Evolutionary conservation across 35 echinoderm and acorn worm genomes (phyloP).

Genomic region (Eucidaris tribuloides): DNA sequence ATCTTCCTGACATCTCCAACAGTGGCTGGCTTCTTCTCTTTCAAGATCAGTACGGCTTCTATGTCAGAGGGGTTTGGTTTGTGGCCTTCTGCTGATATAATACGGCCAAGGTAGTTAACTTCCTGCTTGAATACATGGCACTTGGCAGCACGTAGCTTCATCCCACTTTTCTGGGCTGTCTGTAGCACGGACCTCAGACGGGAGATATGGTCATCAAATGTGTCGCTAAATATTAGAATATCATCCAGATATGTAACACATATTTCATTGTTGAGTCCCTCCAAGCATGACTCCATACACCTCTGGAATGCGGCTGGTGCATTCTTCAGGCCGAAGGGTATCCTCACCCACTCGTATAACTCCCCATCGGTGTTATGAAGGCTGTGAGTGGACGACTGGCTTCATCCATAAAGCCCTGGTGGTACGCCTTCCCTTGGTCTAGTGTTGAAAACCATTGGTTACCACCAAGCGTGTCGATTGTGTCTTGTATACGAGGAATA

Average conservation of each 20-base stretch:
- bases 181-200: slow-evolving; percentile 19
- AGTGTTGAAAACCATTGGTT: slow-evolving; percentile 50
- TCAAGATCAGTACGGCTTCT: not conserved
- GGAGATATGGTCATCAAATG: slow-evolving; percentile 31
- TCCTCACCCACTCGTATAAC: slow-evolving; percentile 57
- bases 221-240: slow-evolving; percentile 47
- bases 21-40: slow-evolving; percentile 8
- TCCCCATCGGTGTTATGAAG: slow-evolving; percentile 62
- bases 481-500: slow-evolving; percentile 51
- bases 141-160: slow-evolving; percentile 41
- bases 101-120: slow-evolving; percentile 35
- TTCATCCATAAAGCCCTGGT: slow-evolving; percentile 62
- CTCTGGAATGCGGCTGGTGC: slow-evolving; percentile 64
- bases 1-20: slow-evolving; percentile 22
- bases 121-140: slow-evolving; percentile 43
- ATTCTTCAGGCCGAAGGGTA: slow-evolving; percentile 72
- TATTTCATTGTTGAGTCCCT: slow-evolving; percentile 40
- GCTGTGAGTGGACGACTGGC: slow-evolving; percentile 39
- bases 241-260: slow-evolving; percentile 66
- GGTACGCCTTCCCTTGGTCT: slow-evolving; percentile 60
- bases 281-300: slow-evolving; percentile 46
- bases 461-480: slow-evolving; percentile 39
- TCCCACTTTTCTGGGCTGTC: not conserved
- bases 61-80: not conserved
- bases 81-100: slow-evolving; percentile 41